Base-by-base conservation (phyloP, 1,140 invertebrate genomes). In the Amphibalanus amphitrite region DNA sequence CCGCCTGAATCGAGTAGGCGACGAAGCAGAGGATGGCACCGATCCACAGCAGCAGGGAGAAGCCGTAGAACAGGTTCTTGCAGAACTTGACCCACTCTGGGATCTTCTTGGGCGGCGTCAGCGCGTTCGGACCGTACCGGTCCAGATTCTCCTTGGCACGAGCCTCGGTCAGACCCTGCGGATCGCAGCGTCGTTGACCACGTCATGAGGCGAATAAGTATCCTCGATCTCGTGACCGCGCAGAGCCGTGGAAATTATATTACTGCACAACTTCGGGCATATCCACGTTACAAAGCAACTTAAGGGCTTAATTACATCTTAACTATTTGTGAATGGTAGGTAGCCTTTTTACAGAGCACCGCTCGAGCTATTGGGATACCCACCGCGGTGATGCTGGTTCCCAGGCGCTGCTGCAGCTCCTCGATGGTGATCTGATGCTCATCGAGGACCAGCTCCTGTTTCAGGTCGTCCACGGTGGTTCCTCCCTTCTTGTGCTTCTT, bases 371-470 rank as follows among this genome's bases (percentile, higher is more conserved):
- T 15, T 59, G 23, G 23, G 64, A 65, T 6, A 23, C 64, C 6
- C 17, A 67, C 65, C 65, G 23, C n/a, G 23, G 8, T 28, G n/a
- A 67, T 10, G 28, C 98, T 91, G 80, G 94, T 93, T 79, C 90
- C 89, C 84, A 97, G 92, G 85, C 94, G 87, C 84, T 92, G 89
- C 84, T 94, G 96, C 75, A 98, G 85, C 84, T 98, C 95, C 83
- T 97, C 93, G 76, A 95, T 87, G 80, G 93, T 86, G 80, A 99
- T 89, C 87, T 93, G 97, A 85, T 99, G 97, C 84, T 92, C 94
- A 83, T 98, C 95, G 81, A 97, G 96, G 82, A 95, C 92, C 84
- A 97, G 88, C 86, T 98, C 95, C 83, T 97, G 93, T 85, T 98
- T 98, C 79, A 98, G 86, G 82, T 96, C 92, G 85, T 97, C 92